Evolutionary conservation across 2,113 vertebrate genomes (phyloP).

Genomic region (Zosterops pallidus): DNA sequence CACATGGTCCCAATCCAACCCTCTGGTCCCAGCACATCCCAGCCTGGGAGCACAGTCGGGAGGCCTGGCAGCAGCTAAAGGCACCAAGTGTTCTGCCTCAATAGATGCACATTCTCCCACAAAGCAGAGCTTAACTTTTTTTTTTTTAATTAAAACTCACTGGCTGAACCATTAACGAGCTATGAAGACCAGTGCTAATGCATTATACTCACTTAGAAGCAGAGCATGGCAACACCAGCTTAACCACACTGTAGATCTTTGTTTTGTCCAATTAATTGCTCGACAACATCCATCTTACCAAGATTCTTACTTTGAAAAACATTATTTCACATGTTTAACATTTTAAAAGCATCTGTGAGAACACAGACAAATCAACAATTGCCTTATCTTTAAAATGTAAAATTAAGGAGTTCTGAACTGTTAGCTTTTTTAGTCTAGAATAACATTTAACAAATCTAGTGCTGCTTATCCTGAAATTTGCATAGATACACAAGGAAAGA

Average conservation of each 20-base stretch:
- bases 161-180: not conserved
- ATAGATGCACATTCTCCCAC: constrained; percentile 21
- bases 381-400: not conserved
- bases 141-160: not conserved
- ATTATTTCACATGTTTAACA: not conserved
- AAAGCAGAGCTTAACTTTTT: not conserved
- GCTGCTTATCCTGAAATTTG: too few relatives aligned
- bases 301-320: not conserved
- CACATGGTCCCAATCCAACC: too few relatives aligned
- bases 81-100: not conserved
- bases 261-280: not conserved
- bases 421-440: not conserved
- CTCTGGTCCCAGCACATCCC: too few relatives aligned
- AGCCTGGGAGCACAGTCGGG: too few relatives aligned
- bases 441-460: too few relatives aligned
- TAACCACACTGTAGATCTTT: not conserved
- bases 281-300: not conserved
- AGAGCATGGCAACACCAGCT: not conserved
- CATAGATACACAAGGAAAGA: too few relatives aligned
- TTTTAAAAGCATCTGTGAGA: not conserved
- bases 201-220: constrained; percentile 27
- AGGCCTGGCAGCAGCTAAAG: not conserved
- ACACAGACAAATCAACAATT: not conserved
- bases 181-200: constrained; percentile 21
- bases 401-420: not conserved